A percentile compares a stretch with the other conserved stretches of the same genome.
phyloP scores from a whole-genome alignment of 1,140 invertebrate genomes.

The Cryptotermes secundus region DNA sequence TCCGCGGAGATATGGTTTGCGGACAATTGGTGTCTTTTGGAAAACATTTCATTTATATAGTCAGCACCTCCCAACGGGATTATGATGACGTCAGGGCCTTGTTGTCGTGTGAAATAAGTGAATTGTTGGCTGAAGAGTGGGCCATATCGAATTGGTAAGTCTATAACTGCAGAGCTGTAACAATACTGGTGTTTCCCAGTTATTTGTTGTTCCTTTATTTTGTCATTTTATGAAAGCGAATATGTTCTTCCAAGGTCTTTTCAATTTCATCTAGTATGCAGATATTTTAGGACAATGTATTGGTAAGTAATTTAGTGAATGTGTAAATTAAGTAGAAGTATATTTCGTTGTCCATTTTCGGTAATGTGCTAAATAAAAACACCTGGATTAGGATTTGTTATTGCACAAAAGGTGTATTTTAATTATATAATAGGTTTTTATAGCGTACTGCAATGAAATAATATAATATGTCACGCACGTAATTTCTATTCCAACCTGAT shows the following conservation, averaged over 20 bases:
- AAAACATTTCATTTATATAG: neutral
- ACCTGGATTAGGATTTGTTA: no score
- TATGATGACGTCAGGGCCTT: constrained; percentile 5
- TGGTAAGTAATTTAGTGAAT: neutral
- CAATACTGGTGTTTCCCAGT: neutral
- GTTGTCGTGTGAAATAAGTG: constrained; percentile 14
- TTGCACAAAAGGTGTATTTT: no score
- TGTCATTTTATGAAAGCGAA: neutral
- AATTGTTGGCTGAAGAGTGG: neutral
- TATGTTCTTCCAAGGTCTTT: neutral
- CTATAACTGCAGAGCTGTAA: neutral
- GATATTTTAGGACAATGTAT: neutral
- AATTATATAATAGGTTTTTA: no score
- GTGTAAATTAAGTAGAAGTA: no score
- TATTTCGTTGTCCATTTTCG: no score
- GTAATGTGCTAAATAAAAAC: no score
- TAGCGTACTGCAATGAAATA: no score
- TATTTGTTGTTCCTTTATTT: neutral
- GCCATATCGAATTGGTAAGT: neutral
- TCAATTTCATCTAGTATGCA: neutral
- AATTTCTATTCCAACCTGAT: no score
- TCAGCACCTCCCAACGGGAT: neutral
- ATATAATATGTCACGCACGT: no score
- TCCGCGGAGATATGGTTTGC: constrained; percentile 23
- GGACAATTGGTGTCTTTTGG: neutral